Base-by-base conservation (phyloP, 2,113 vertebrate genomes). In the Sphaerodactylus townsendi region DNA sequence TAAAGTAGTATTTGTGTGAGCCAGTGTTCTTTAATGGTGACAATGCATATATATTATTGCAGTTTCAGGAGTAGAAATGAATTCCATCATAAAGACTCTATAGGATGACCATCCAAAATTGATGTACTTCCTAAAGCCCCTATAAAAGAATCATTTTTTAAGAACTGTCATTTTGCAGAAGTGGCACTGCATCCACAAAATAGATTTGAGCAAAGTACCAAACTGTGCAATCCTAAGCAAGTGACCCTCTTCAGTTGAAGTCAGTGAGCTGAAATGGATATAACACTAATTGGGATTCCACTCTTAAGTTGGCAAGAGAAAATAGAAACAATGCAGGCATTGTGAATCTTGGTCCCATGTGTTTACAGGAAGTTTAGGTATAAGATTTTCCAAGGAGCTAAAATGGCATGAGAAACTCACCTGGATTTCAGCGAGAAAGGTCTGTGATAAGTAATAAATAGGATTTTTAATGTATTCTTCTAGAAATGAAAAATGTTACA, bases 71-170 rank as follows among this genome's bases (percentile, higher is more conserved):
- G 39, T 19, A 65, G 44, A 83, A 83, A 83, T 23, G 25, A 48
- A 83, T 82, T 66, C 4, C 30, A 17, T 1, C 44, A 28, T 65
- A 65, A 79, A 3, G 28, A 46, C n/a, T 71, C 10, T 62, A 23
- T 28, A 7, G 1, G 33, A 17, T 64, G 53, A 62, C 17, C 50
- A 48, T 71, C 23, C 39, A 84, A 84, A 44, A 5, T 64, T n/a
- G 78, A 28, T 44, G 17, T 0, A 64, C 11, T 9, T 25, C 33
- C n/a, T 33, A 56, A 4, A 35, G 76, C 44, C 78, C 82, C 77
- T 70, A 72, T 73, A 75, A 88, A 64, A 64, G 13, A 85, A 82
- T 5, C 5, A 70, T 77, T 53, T 84, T 6, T 66, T 21, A 64
- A 15, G 66, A 9, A 13, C 78, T 1, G 28, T 14, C 37, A 3